Base-by-base conservation (phyloP, 2,888 invertebrate genomes). In the Elysia crispata region DNA sequence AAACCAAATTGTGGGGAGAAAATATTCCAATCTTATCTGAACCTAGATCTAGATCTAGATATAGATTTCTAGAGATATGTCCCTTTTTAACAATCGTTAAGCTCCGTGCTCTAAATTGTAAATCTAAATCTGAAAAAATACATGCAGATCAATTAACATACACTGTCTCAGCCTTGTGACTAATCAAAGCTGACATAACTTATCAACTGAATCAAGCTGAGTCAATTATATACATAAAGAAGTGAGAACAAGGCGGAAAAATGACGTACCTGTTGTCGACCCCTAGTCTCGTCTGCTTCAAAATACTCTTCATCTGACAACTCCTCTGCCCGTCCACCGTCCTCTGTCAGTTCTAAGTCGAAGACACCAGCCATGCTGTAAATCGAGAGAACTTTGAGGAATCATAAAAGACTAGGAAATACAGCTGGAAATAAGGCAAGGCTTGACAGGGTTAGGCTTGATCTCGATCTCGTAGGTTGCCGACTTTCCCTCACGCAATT, bases 231-330 rank as follows among this genome's bases (percentile, higher is more conserved):
- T 54, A 54, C 23, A 13, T 8, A n/a, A 60, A 60, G 60, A 15
- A 25, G 6, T 60, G n/a, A 60, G 30, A 66, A 3, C 23, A 41
- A 41, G 11, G 3, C 41, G 41, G 41, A 41, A 41, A 70, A 70
- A 41, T 20, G 15, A 72, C 80, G 69, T 64, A 80, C 80, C 80
- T 80, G 80, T 80, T 80, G 80, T 70, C 80, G 76, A 30, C 76
- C 96, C 82, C 88, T 87, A 80, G 87, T 86, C 78, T 89, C 89
- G 81, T 90, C 91, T 81, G 89, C 86, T 86, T 96, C 96, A 92
- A 97, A 95, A 92, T 95, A 95, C 94, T 98, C 98, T 92, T 97
- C 97, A 88, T 96, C 96, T 77, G 93, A 94, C 90, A 91, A 95
- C 95, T 91, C 91, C 72, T 91, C 91, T 31, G 88, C 86, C 33